These are phyloP conservation scores for Cassiopea xamachana DNA, from an alignment of 30 jellyfish, hydroid and myxozoan genomes.

Conservation along the genomic window DNA sequence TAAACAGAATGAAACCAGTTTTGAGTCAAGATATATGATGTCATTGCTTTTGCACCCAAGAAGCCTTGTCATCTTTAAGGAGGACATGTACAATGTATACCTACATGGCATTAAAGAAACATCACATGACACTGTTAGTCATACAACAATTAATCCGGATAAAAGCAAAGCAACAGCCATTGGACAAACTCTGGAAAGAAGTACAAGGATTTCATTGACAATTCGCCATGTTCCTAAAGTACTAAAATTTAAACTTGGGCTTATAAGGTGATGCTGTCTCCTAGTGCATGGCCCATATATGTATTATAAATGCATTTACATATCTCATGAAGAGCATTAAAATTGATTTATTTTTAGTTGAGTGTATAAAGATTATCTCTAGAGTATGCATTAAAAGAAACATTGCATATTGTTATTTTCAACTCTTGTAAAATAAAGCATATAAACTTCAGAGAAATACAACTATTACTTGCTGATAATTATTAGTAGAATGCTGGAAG, in stretches of 20 bases:
- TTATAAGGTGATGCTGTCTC: slow-evolving; percentile 14
- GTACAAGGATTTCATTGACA: slow-evolving; percentile 79
- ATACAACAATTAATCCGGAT: slow-evolving; percentile 29
- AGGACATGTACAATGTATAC: slow-evolving; percentile 72
- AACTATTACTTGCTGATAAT: too few species aligned
- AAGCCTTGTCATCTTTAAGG: slow-evolving; percentile 83
- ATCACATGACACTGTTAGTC: slow-evolving; percentile 40
- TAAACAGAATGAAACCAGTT: slow-evolving; percentile 24
- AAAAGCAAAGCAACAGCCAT: background rate
- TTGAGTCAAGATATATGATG: slow-evolving; percentile 73
- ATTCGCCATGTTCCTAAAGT: slow-evolving; percentile 89
- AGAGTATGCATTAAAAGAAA: too few species aligned
- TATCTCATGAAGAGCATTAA: background rate
- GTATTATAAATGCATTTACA: background rate
- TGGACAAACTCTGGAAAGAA: slow-evolving; percentile 41
- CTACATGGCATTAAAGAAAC: slow-evolving; percentile 88
- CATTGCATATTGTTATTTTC: too few species aligned
- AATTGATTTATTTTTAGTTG: too few species aligned
- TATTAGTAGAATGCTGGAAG: too few species aligned
- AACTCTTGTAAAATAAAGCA: too few species aligned
- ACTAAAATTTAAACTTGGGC: slow-evolving; percentile 62
- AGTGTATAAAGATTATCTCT: too few species aligned
- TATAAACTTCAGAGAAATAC: too few species aligned
- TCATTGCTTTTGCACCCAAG: slow-evolving; percentile 82
- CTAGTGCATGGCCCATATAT: background rate